A percentile compares a stretch with the other conserved stretches of the same genome.
These are phyloP conservation scores for Platerodrilus igneus DNA, from an alignment of 2,888 invertebrate species.

Conservation along the genomic window DNA sequence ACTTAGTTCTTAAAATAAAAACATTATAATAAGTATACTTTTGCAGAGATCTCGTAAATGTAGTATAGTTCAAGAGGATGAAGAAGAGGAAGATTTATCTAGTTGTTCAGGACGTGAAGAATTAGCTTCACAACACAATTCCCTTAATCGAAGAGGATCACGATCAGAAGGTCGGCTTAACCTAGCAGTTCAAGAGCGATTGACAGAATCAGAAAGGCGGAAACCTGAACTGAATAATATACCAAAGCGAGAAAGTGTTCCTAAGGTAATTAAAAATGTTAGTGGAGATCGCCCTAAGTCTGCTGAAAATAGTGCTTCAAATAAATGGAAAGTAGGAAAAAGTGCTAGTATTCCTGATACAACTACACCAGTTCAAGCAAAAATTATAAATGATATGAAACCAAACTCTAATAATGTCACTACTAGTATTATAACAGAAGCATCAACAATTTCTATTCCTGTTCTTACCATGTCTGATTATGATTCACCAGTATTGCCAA, in stretches of 20 bases:
- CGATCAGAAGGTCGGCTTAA: constrained; percentile 77
- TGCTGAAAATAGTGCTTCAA: constrained; percentile 20
- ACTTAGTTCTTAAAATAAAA: constrained; percentile 17
- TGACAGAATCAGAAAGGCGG: constrained; percentile 52
- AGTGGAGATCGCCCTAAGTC: constrained; percentile 21
- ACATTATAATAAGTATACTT: constrained; percentile 10
- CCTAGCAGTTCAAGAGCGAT: constrained; percentile 60
- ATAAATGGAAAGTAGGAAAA: constrained; percentile 43
- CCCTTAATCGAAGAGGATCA: constrained; percentile 65
- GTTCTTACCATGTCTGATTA: constrained; percentile 44
- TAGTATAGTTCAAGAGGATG: constrained; percentile 89
- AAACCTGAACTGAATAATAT: constrained; percentile 44
- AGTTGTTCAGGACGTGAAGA: constrained; percentile 57
- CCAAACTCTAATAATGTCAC: constrained; percentile 29
- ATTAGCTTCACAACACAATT: constrained; percentile 48
- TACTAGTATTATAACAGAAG: constrained; percentile 51
- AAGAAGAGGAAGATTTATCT: constrained; percentile 77
- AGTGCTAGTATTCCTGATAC: constrained; percentile 36
- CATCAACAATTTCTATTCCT: constrained; percentile 54
- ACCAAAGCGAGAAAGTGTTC: constrained; percentile 37
- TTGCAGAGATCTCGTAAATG: constrained; percentile 73
- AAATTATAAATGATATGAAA: constrained; percentile 30
- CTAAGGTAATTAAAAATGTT: constrained; percentile 17
- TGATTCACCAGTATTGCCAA: constrained; percentile 43
- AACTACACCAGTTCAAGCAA: constrained; percentile 27